Evolutionary conservation across 2,113 vertebrate genomes (phyloP), one percentile per base, ranked within the genome.

Genomic region (Paratilapia polleni): DNA sequence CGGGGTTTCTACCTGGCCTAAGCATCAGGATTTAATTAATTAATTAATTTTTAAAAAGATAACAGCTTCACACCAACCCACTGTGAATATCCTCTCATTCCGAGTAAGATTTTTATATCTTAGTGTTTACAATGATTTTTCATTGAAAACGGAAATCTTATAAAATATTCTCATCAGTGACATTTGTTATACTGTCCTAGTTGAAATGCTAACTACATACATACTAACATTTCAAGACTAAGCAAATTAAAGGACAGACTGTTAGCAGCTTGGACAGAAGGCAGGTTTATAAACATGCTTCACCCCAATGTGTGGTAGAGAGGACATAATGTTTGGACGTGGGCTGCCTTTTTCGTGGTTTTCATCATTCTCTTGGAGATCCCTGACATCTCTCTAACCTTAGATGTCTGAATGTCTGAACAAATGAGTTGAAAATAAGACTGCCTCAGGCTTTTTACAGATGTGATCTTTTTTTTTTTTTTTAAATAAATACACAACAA

Each of bases 381-480:
- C 58, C 15, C 5, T 61, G 76, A 86, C 66, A 82, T 80, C 73
- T 93, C 43, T 12, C 2, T 84, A 75, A 91, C 77, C 85, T 88
- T 54, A 3, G 43, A 59, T 38, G 60, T 76, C 26, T 22, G 24
- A 75, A 61, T 47, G 54, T 63, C 22, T 43, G 47, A 90, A 73
- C 64, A 80, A 84, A 74, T 70, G 3, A 76, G 57, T 59, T 58
- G 58, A 78, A 86, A 88, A 79, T 77, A 56, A 70, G 62, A 66
- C 73, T 13, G 38, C 84, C 62, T 58, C 2, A 1, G n/a, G n/a
- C n/a, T n/a, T n/a, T n/a, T n/a, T n/a, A n/a, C n/a, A n/a, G n/a
- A n/a, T n/a, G n/a, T n/a, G n/a, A n/a, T n/a, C n/a, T n/a, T n/a
- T n/a, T n/a, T n/a, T n/a, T n/a, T n/a, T n/a, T n/a, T n/a, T n/a